Conservation (phyloP, 2,797 vertebrate species). For the Eulemur albifrons region DNA sequence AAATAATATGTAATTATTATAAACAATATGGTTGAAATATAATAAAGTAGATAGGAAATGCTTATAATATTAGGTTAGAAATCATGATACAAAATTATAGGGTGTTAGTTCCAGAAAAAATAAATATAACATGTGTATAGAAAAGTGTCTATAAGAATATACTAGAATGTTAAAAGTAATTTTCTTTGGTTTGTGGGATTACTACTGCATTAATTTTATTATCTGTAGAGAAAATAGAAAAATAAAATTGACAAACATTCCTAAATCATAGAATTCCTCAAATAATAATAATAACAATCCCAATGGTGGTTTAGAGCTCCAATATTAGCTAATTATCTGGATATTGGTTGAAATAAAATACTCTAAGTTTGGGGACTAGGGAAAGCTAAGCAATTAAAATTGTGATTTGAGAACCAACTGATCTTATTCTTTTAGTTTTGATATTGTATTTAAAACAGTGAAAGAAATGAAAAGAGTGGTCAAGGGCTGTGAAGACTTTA, state of each 20-base stretch:
- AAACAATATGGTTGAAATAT: constrained; percentile 2
- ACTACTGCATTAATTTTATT: constrained; percentile 36
- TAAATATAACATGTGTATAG: neutral
- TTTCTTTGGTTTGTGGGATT: neutral
- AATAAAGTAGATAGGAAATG: neutral
- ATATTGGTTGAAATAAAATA: constrained; percentile 29
- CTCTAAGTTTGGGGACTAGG: neutral
- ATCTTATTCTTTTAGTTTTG: constrained; percentile 3
- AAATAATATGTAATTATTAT: constrained; percentile 33
- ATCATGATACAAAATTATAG: neutral
- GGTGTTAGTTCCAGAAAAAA: neutral
- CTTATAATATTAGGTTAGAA: neutral
- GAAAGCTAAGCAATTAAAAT: neutral
- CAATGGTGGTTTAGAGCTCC: neutral
- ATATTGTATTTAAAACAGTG: neutral
- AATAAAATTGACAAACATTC: neutral
- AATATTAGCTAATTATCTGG: neutral
- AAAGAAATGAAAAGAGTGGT: neutral
- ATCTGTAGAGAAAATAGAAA: constrained; percentile 8
- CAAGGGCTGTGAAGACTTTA: neutral
- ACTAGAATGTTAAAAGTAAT: neutral
- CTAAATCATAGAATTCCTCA: neutral
- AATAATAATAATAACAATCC: neutral
- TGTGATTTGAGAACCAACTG: neutral
- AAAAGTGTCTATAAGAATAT: neutral